Conservation (phyloP, 2,797 vertebrate species). For the Enteromius unitaeniatus region DNA sequence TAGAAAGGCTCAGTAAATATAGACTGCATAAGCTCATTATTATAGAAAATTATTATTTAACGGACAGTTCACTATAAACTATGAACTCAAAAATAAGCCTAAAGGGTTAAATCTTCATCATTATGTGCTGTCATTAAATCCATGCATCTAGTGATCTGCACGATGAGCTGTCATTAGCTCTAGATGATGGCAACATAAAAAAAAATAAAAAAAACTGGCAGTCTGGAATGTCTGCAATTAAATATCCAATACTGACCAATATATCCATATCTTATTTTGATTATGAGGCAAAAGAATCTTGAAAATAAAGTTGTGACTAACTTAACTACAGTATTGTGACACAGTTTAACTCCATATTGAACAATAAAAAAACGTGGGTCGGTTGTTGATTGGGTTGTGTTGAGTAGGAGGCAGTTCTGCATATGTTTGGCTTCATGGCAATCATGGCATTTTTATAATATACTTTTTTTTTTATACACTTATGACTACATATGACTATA, state of each 20-base stretch:
- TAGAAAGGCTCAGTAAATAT: not conserved
- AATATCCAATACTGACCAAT: not conserved
- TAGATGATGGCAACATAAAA: not conserved
- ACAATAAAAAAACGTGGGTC: not conserved
- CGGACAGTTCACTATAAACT: not conserved
- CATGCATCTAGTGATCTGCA: no score
- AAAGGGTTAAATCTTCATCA: not conserved
- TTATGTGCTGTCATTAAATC: not conserved
- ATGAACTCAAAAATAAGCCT: no score
- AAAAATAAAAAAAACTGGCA: not conserved
- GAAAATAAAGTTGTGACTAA: not conserved
- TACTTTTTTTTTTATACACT: not conserved
- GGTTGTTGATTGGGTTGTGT: not conserved
- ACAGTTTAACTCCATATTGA: not conserved
- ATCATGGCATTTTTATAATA: not conserved
- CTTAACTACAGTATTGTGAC: not conserved
- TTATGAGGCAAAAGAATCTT: not conserved
- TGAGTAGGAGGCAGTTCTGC: not conserved
- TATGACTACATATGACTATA: no score
- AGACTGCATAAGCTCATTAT: not conserved
- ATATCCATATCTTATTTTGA: not conserved
- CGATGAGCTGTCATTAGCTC: not conserved
- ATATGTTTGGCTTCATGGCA: not conserved
- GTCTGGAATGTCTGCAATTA: no score
- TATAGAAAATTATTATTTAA: not conserved